Evolutionary conservation across 1,140 invertebrate genomes (phyloP).

Genomic region (Drosophila bipectinata): DNA sequence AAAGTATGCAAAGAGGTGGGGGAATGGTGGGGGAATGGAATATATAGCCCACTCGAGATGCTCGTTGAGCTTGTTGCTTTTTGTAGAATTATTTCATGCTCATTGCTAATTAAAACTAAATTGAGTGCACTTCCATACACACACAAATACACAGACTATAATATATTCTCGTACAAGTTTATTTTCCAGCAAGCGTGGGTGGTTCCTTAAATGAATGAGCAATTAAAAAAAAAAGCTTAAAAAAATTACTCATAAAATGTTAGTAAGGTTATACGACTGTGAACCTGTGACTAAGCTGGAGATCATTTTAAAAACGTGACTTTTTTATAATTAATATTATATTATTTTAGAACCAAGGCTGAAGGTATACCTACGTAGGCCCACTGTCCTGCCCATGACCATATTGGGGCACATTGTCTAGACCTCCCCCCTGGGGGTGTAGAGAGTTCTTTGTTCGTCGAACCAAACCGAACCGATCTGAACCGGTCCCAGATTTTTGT

Average conservation of each 20-base stretch:
- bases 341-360: background rate
- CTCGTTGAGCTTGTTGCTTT: slow-evolving; percentile 69
- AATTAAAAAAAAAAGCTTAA: background rate
- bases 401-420: slow-evolving; percentile 65
- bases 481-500: slow-evolving; percentile 49
- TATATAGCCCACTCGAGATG: slow-evolving; percentile 63
- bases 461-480: slow-evolving; percentile 20
- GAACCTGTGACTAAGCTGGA: background rate
- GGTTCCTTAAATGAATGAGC: background rate
- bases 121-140: slow-evolving; percentile 59
- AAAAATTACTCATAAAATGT: no score
- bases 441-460: slow-evolving; percentile 58
- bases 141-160: background rate
- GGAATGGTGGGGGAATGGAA: no score
- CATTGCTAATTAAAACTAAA: slow-evolving; percentile 82
- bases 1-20: slow-evolving; percentile 33
- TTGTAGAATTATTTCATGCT: slow-evolving; percentile 76
- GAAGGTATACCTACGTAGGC: no score
- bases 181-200: background rate
- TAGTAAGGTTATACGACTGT: background rate
- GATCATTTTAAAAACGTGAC: background rate
- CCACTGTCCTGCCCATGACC: slow-evolving; percentile 43
- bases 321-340: background rate
- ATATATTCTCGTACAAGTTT: slow-evolving; percentile 6
- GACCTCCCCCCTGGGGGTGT: slow-evolving; percentile 49